Base-by-base conservation (phyloP, 2,888 invertebrate genomes). In the Athalia cordata region DNA sequence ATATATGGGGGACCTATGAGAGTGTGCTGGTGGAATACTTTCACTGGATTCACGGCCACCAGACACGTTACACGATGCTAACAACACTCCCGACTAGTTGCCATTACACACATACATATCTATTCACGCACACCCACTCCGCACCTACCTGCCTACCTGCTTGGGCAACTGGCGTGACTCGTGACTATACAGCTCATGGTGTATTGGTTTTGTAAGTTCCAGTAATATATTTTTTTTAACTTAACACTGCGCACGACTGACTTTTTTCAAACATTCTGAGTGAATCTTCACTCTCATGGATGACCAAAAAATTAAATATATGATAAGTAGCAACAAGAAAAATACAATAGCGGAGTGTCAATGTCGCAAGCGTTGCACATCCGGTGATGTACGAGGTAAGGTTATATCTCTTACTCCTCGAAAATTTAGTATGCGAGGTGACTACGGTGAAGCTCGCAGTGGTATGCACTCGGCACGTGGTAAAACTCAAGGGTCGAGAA, bases 41-140 rank as follows among this genome's bases (percentile, higher is more conserved):
- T 89, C 89, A 88, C 89, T 85, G 86, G 87, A 89, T 89, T 89
- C 89, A 89, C 89, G 89, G 89, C 87, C 89, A 88, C 84, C 87
- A 85, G 86, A 88, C 86, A 86, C 84, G 87, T 85, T 87, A 87
- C 86, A 85, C 87, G 87, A 86, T 86, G 86, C 87, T 88, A 87
- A 88, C 87, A 86, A 88, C 83, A 80, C 79, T 82, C 77, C 66
- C 70, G 77, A 61, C 68, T 11, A 29, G 65, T 50, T 59, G 52
- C 52, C 77, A 72, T 77, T 77, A 70, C 77, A 72, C 45, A 29
- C 2, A 29, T 29, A 29, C 29, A 29, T 29, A 29, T 29, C 29
- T 29, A 29, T 29, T 29, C 29, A 29, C 29, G 29, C 29, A 29
- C 29, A 29, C 29, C 0, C 0, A 29, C 29, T 29, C 29, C 29